These are phyloP conservation scores for Scaptomyza graminum DNA, from an alignment of 1,140 invertebrate species.

Conservation along the genomic window DNA sequence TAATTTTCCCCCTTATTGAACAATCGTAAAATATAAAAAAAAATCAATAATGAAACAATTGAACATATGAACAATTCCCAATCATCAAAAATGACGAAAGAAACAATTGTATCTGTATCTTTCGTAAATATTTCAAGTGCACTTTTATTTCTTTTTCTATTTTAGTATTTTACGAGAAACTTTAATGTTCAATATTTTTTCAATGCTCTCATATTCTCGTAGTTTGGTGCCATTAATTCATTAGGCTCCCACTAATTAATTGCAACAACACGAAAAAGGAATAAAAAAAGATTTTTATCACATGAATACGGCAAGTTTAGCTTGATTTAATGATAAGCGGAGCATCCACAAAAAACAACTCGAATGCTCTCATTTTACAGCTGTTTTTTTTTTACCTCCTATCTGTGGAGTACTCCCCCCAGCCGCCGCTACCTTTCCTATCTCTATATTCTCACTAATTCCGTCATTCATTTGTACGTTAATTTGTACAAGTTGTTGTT, in stretches of 20 bases:
- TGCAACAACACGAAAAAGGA: slow-evolving; percentile 40
- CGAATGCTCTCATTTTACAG: neutral
- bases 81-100: neutral
- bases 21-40: too few relatives aligned
- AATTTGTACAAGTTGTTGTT: slow-evolving; percentile 73
- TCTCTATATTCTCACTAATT: slow-evolving; percentile 60
- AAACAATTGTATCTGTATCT: neutral
- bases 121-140: slow-evolving; percentile 1
- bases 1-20: too few relatives aligned
- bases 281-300: neutral
- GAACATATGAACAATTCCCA: too few relatives aligned
- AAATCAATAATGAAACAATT: slow-evolving; percentile 10
- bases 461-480: slow-evolving; percentile 80
- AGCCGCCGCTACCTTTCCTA: neutral
- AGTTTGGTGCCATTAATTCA: slow-evolving; percentile 80
- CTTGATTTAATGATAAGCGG: slow-evolving; percentile 14
- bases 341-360: neutral
- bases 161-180: neutral
- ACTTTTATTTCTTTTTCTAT: neutral
- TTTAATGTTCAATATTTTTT: slow-evolving; percentile 6
- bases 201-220: slow-evolving; percentile 70
- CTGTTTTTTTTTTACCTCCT: too few relatives aligned
- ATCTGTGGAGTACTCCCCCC: neutral
- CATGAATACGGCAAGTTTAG: neutral
- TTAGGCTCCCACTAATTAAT: slow-evolving; percentile 72